phyloP scores from a whole-genome alignment of 2,888 invertebrate genomes.

The Nysson spinosus region DNA sequence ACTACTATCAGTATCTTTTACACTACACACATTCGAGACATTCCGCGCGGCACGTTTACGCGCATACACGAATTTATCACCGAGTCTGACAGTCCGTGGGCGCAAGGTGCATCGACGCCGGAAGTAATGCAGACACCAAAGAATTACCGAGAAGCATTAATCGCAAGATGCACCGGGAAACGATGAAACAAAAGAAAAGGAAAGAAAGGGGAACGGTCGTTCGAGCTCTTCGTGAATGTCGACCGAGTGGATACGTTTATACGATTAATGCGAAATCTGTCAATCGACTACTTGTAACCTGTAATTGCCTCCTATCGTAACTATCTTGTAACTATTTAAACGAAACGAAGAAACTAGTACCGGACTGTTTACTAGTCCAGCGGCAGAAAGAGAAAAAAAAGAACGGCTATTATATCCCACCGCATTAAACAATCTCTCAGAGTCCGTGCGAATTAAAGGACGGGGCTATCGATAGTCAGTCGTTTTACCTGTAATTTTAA shows the following conservation, averaged over 20 bases:
- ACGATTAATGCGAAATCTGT: slow-evolving; percentile 53
- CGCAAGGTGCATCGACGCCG: slow-evolving; percentile 21
- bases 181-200: slow-evolving; percentile 15
- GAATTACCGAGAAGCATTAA: slow-evolving; percentile 10
- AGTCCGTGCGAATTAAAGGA: slow-evolving; percentile 15
- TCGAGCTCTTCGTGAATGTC: slow-evolving; percentile 44
- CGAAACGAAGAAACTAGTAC: slow-evolving; percentile 42
- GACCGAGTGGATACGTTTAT: slow-evolving; percentile 50
- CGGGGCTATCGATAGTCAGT: slow-evolving; percentile 43
- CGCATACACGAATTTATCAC: slow-evolving; percentile 41
- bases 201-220: slow-evolving; percentile 36
- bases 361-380: slow-evolving; percentile 42
- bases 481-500: slow-evolving; percentile 58
- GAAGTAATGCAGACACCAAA: slow-evolving; percentile 24
- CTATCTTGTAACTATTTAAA: slow-evolving; percentile 62
- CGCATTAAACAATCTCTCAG: slow-evolving; percentile 40
- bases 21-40: slow-evolving; percentile 40
- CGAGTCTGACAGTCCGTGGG: slow-evolving; percentile 22
- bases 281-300: slow-evolving; percentile 67
- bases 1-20: slow-evolving; percentile 6
- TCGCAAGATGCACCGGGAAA: slow-evolving; percentile 1
- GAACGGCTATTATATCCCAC: slow-evolving; percentile 25
- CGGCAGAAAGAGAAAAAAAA: no score
- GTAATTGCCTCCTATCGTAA: slow-evolving; percentile 67
- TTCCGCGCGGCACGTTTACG: slow-evolving; percentile 43